Conservation (phyloP, 1,140 invertebrate species). For the Drosophila ogumai region DNA sequence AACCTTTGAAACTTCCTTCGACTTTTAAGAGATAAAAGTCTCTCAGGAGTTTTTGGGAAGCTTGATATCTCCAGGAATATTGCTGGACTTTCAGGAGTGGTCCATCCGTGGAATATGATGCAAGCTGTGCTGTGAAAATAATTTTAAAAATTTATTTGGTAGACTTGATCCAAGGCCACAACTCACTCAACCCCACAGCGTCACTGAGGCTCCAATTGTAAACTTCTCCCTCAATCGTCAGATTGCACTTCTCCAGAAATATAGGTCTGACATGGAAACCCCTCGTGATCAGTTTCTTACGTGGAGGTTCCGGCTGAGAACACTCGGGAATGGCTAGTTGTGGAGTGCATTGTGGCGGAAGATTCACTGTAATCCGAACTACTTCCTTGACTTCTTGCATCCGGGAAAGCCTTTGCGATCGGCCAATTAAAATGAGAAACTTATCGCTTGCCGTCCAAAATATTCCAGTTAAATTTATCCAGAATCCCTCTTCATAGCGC, state of each 20-base stretch:
- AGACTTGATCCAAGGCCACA: background rate
- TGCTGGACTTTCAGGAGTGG: background rate
- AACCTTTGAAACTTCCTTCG: background rate
- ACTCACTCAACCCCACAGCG: slow-evolving; percentile 27
- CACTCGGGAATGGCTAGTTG: slow-evolving; percentile 16
- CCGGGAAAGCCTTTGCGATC: background rate
- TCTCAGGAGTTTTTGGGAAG: slow-evolving; percentile 7
- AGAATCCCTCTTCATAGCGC: slow-evolving; percentile 33
- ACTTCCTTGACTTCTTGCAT: background rate
- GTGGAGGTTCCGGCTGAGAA: background rate
- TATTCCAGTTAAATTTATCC: slow-evolving; percentile 14
- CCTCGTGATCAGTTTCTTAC: background rate
- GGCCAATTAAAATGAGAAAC: slow-evolving; percentile 3
- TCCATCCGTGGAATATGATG: background rate
- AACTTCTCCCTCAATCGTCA: background rate
- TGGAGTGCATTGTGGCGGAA: background rate
- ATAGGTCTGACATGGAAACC: background rate
- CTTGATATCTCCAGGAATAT: slow-evolving; percentile 5
- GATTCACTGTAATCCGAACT: slow-evolving; percentile 1
- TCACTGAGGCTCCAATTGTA: slow-evolving; percentile 25
- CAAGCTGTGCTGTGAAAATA: slow-evolving; percentile 34
- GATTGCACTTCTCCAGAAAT: slow-evolving; percentile 14
- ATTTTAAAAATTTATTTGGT: background rate
- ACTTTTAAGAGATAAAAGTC: slow-evolving; percentile 23
- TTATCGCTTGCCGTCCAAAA: slow-evolving; percentile 38